Base-by-base conservation (phyloP, 2,113 vertebrate genomes). In the Conger conger region DNA sequence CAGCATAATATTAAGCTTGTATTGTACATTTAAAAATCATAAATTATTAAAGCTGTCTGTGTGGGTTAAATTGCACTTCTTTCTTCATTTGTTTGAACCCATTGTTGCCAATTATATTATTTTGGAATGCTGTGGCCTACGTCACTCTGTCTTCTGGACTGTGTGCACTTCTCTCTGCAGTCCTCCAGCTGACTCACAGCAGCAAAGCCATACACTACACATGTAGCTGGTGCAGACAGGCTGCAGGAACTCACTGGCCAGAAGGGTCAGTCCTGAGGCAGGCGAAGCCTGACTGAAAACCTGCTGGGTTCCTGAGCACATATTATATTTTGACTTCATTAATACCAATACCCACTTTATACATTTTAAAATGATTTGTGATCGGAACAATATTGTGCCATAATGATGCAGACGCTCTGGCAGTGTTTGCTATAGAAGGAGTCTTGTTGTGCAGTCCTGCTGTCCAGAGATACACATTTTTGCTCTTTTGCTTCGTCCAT, bases 401-500 rank as follows among this genome's bases (percentile, higher is more conserved):
- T 3, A 23, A 57, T 16, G 18, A 27, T 27, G 57, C 57, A 27
- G 57, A 0, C 33, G 68, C 27, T 4, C 68, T 30, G n/a, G n/a
- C 68, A n/a, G 11, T 11, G 68, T 1, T 6, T 73, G 68, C 33
- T n/a, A 73, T 11, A 33, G 6, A 73, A 73, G n/a, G 68, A 1
- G 33, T 6, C n/a, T 0, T 73, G 57, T 63, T 23, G 3, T 57
- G 54, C 0, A 57, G 54, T 57, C 18, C 23, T n/a, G 60, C 27
- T 7, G 23, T 68, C 4, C 1, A 13, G 27, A 73, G n/a, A 73
- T 11, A 13, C 33, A 11, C 27, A 73, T n/a, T 73, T 87, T 81
- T 91, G 80, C 80, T 35, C 36, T 79, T 90, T 85, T 7, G 20
- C 84, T 42, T 30, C 35, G 86, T 77, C 63, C 81, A 86, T 23